Conservation (phyloP, 2,888 invertebrate genomes). For the Pemphredon lugubris region DNA sequence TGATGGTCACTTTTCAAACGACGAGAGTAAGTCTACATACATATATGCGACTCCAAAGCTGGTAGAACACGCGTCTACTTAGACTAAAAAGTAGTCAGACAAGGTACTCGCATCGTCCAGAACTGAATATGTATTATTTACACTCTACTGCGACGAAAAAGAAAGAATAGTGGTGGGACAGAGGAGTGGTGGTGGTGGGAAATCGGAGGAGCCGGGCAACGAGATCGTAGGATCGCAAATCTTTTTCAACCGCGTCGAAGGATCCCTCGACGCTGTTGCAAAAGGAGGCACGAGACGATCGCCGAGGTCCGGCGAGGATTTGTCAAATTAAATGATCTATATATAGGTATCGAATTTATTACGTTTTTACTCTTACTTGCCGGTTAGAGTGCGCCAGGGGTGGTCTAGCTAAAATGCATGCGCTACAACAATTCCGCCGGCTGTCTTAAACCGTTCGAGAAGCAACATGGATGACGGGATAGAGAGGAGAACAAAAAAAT, state of each 20-base stretch:
- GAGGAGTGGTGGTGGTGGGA: no score
- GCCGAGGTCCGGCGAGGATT: no score
- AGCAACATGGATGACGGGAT: slow-evolving; percentile 49
- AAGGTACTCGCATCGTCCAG: slow-evolving; percentile 36
- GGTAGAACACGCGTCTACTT: slow-evolving; percentile 56
- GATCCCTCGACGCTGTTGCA: no score
- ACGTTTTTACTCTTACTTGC: slow-evolving; percentile 60
- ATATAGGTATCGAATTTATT: slow-evolving; percentile 55
- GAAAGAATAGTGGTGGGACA: slow-evolving; percentile 3
- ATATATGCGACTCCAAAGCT: slow-evolving; percentile 61
- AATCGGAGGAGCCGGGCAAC: neutral
- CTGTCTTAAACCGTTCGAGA: slow-evolving; percentile 63
- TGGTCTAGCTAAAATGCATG: slow-evolving; percentile 73
- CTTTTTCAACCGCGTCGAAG: no score
- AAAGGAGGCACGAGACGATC: no score
- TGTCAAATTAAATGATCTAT: no score
- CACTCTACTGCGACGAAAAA: slow-evolving; percentile 23
- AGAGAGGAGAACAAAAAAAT: slow-evolving; percentile 17
- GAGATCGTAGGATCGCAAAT: no score
- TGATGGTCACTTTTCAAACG: slow-evolving; percentile 30
- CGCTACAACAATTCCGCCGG: slow-evolving; percentile 75
- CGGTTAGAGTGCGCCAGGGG: slow-evolving; percentile 65
- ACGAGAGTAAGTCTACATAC: slow-evolving; percentile 57
- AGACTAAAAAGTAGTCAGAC: slow-evolving; percentile 29
- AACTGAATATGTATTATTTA: slow-evolving; percentile 42